These are phyloP conservation scores for Cyprinodon diabolis DNA, from an alignment of 2,797 vertebrate species.

Conservation along the genomic window DNA sequence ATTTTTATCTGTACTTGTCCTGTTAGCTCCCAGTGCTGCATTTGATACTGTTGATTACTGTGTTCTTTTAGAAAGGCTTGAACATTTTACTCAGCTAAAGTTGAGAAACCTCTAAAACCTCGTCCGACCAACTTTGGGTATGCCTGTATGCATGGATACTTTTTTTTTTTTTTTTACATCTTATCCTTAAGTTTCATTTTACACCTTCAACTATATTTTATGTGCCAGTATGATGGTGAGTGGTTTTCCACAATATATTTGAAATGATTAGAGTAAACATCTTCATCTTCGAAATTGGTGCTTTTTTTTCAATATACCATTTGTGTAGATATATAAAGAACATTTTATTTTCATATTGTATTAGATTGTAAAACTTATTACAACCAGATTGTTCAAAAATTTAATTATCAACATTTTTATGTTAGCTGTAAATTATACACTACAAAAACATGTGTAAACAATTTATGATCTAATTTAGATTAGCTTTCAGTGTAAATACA, in stretches of 20 bases:
- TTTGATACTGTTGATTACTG: no score
- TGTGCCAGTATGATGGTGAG: slow-evolving; percentile 32
- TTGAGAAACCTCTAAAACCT: no score
- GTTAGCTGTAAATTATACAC: neutral
- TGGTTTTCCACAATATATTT: slow-evolving; percentile 33
- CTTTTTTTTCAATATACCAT: neutral
- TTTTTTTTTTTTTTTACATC: no score
- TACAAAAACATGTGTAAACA: neutral
- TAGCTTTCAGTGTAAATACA: neutral
- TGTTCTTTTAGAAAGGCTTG: no score
- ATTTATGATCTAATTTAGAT: neutral
- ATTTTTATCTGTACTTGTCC: no score
- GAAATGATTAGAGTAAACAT: slow-evolving; percentile 25
- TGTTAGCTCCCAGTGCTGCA: no score
- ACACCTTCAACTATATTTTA: slow-evolving; percentile 39
- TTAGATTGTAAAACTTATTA: neutral
- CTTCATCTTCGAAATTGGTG: slow-evolving; percentile 5
- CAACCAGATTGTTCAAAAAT: neutral
- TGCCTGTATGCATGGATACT: no score
- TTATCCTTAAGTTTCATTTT: slow-evolving; percentile 3
- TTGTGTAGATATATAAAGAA: no score
- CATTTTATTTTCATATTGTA: neutral
- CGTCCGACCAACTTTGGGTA: no score
- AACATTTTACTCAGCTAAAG: no score
- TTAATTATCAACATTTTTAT: neutral